phyloP scores from a whole-genome alignment of 2,797 vertebrate genomes.

The Danio aesculapii region DNA sequence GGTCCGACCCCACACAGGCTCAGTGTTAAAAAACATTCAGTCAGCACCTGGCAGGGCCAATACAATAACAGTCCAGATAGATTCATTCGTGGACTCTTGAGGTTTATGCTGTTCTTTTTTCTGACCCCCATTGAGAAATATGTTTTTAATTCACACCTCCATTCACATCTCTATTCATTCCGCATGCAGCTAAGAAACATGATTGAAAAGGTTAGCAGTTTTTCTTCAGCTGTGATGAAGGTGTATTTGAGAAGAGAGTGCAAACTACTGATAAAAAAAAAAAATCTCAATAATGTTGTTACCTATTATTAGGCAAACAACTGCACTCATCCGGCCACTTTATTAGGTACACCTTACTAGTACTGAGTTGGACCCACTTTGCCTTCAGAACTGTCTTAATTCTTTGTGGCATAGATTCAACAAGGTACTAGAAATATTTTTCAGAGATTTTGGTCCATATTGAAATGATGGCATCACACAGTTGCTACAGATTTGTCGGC shows the following conservation, averaged over 20 bases:
- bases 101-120: constrained; percentile 51
- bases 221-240: constrained; percentile 23
- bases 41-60: constrained; percentile 67
- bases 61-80: constrained; percentile 70
- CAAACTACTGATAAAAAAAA: not conserved
- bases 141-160: constrained; percentile 76
- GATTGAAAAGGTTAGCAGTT: constrained; percentile 27
- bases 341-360: too few species aligned
- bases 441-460: too few species aligned
- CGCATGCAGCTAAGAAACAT: constrained; percentile 32
- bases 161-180: constrained; percentile 62
- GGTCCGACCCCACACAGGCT: constrained; percentile 5
- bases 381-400: too few species aligned
- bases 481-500: too few species aligned
- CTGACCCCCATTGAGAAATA: constrained; percentile 62
- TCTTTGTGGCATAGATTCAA: too few species aligned
- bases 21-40: constrained; percentile 62
- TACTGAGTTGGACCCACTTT: too few species aligned
- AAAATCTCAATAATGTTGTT: not conserved
- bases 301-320: not conserved
- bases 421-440: too few species aligned
- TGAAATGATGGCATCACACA: too few species aligned
- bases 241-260: not conserved
- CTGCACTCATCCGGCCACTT: too few species aligned
- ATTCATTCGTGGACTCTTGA: constrained; percentile 68